Percentiles rank a stretch among this genome's conserved stretches.
Evolutionary conservation across 2,113 vertebrate species (phyloP).

Genomic region (Rhipidura dahli): DNA sequence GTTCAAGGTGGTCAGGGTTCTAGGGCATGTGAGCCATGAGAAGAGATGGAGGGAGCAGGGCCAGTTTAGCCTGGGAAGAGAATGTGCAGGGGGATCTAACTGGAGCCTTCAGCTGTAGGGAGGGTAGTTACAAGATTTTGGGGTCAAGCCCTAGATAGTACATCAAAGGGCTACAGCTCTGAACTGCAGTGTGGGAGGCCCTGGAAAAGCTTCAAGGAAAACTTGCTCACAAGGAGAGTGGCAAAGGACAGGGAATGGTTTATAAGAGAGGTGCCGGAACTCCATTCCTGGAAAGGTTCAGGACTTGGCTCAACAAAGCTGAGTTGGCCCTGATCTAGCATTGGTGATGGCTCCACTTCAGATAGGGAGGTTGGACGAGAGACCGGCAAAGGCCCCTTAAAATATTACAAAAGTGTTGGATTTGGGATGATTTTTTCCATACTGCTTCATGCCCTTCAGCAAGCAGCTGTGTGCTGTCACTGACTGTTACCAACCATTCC

Average conservation of each 20-base stretch:
- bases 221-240: neutral
- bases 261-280: neutral
- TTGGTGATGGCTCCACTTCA: neutral
- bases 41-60: neutral
- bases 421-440: neutral
- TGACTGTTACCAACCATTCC: neutral
- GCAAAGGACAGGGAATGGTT: neutral
- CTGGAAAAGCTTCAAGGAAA: neutral
- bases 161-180: neutral
- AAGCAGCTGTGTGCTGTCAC: neutral
- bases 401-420: neutral
- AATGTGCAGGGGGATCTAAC: neutral
- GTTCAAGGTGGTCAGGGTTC: neutral
- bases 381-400: neutral
- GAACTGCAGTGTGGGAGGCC: neutral
- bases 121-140: neutral
- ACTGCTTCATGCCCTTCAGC: neutral
- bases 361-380: rapidly evolving
- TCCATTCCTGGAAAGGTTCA: neutral
- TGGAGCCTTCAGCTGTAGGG: neutral
- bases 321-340: neutral
- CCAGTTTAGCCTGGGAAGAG: neutral
- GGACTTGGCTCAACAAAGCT: neutral
- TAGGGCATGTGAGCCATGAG: neutral
- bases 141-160: neutral